Evolutionary conservation across 1,140 invertebrate species (phyloP), one percentile per base, ranked within the genome.

Genomic region (Trachymyrmex cornetzi): DNA sequence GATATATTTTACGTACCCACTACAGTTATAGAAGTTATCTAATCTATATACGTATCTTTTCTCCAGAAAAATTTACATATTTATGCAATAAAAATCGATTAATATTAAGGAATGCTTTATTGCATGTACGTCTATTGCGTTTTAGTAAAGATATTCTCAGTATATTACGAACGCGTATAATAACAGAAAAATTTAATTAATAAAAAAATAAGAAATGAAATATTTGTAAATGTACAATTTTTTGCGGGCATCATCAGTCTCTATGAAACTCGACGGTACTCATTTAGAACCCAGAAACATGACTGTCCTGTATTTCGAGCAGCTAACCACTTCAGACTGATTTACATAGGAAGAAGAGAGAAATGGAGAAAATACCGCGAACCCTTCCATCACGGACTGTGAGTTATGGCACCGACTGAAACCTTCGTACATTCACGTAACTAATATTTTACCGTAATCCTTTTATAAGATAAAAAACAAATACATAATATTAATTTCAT

Each of bases 311-410:
- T 59, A 82, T 82, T 82, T 44, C 38, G 55, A n/a, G 34, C 2
- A 44, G 19, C 50, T 61, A 82, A 74, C 55, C 67, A 74, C 38
- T 82, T 61, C 55, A 30, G 19, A 82, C 67, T 61, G 55, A 82
- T 82, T 82, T 82, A 82, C 80, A 82, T 82, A 82, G 67, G 55
- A 74, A 61, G 69, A 84, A 61, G 80, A 61, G 67, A 53, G 57
- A 63, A 67, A 84, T 30, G 22, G 48, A 24, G 69, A 74, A 74
- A 82, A 82, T 61, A 59, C 50, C 24, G 16, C 38, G 38, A 16
- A 44, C 16, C 38, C 22, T 81, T 59, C 79, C 66, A 71, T 81
- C 30, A 71, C 22, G 3, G 34, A 22, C 77, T 30, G 14, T 81
- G 34, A 81, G 19, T 81, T 71, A 59, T 71, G 11, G 27, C 22